Conservation (phyloP, 2,888 invertebrate species). For the Tubulanus polymorphus region DNA sequence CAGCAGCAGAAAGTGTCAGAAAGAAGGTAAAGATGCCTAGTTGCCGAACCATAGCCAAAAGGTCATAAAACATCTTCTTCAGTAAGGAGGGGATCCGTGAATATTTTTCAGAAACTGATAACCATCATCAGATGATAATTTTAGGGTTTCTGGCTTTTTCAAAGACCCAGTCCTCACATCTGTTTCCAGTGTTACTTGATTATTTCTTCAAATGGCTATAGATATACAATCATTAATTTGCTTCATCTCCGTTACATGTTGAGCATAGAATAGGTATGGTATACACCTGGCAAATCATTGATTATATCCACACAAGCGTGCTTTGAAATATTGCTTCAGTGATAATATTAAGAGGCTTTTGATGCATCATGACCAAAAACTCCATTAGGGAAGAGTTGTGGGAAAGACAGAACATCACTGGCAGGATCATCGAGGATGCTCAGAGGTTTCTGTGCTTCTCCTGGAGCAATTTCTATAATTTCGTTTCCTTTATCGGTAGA, state of each 20-base stretch:
- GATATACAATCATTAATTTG: slow-evolving; percentile 10
- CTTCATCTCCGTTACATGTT: slow-evolving; percentile 19
- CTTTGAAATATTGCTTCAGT: too few species aligned
- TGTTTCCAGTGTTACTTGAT: too few species aligned
- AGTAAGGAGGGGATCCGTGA: slow-evolving; percentile 25
- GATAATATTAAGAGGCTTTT: too few species aligned
- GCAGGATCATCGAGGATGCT: slow-evolving; percentile 10
- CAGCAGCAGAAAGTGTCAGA: slow-evolving; percentile 27
- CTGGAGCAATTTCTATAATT: slow-evolving; percentile 10
- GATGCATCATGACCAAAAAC: too few species aligned
- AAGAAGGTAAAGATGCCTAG: slow-evolving; percentile 27
- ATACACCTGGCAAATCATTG: slow-evolving; percentile 19
- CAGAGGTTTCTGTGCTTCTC: slow-evolving; percentile 13
- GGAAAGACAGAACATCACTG: slow-evolving; percentile 16
- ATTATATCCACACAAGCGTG: too few species aligned
- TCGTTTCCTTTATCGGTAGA: background rate
- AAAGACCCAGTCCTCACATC: slow-evolving; percentile 13
- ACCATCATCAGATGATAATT: slow-evolving; percentile 15
- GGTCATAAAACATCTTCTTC: slow-evolving; percentile 19
- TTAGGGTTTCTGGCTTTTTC: slow-evolving; percentile 9
- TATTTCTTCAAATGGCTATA: too few species aligned
- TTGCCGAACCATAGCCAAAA: slow-evolving; percentile 27
- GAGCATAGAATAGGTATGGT: slow-evolving; percentile 23
- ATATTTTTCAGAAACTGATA: slow-evolving; percentile 19
- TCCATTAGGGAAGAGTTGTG: slow-evolving; percentile 14